phyloP scores from a whole-genome alignment of 2,113 vertebrate genomes.

The Numenius arquata region DNA sequence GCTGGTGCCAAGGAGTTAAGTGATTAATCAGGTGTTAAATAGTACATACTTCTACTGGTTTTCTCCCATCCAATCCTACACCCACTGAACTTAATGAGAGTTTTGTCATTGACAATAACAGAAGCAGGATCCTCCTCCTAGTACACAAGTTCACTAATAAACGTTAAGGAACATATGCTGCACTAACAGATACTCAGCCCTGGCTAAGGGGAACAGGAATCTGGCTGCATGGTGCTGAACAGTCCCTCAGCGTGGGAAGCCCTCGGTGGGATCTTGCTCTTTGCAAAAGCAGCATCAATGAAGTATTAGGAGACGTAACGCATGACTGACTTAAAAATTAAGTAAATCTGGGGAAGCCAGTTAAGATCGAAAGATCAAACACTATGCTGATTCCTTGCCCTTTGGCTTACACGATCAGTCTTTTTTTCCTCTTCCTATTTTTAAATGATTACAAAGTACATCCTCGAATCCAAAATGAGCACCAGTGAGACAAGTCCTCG shows the following conservation, averaged over 20 bases:
- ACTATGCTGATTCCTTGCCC: neutral
- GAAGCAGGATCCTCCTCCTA: neutral
- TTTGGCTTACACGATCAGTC: neutral
- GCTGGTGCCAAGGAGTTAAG: constrained; percentile 35
- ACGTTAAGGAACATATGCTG: neutral
- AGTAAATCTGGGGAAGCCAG: neutral
- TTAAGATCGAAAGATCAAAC: neutral
- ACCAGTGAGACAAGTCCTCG: neutral
- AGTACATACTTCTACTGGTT: neutral
- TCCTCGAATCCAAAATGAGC: neutral
- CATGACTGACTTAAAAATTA: neutral
- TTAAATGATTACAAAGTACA: neutral
- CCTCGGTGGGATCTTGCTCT: neutral
- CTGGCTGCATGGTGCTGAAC: neutral
- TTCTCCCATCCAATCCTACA: neutral
- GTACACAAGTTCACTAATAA: neutral
- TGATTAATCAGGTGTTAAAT: constrained; percentile 52
- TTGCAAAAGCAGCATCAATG: neutral
- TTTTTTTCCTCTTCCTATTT: neutral
- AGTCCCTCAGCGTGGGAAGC: neutral
- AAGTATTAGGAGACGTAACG: neutral
- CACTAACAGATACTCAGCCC: neutral
- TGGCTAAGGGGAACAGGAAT: neutral
- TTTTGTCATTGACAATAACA: neutral
- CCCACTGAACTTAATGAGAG: constrained; percentile 15